Evolutionary conservation across 2,113 vertebrate genomes (phyloP), one percentile per base, ranked within the genome.

Genomic region (Zapus hudsonius): DNA sequence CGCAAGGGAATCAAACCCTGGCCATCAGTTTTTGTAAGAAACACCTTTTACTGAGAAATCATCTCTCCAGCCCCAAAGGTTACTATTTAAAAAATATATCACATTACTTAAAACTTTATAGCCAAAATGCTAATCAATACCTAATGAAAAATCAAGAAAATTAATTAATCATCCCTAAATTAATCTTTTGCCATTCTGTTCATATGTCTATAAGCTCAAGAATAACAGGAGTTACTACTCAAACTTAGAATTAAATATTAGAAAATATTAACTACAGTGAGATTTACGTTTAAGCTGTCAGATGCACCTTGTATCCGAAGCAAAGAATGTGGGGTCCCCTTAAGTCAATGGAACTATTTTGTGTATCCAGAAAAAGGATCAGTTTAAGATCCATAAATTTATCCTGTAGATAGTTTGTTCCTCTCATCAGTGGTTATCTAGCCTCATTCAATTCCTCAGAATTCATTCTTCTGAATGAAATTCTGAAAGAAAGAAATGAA

Each of bases 331-430:
- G 0, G 19, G 33, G 6, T 63, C n/a, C 0, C 3, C 22, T 87
- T 94, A 89, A n/a, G 19, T 63, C 78, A 89, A n/a, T 55, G 31
- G 27, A 92, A 13, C n/a, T 67, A 76, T n/a, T 91, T 81, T 87
- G 36, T 84, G 20, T 75, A 72, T 36, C 27, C 79, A 2, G 1
- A 89, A 75, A 19, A 82, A 95, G 27, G 64, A 42, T 52, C 8
- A 36, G 38, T 82, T 92, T 92, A 27, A n/a, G 40, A 70, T 94
- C 86, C 89, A 61, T 86, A 42, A 91, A 55, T 44, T 36, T 38
- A 7, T n/a, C 16, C 11, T 44, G 13, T 89, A n/a, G 84, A 89
- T 75, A 42, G 4, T 72, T 16, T 89, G 72, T 78, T 7, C 38
- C 22, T 61, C 27, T 87, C 36, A 57, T 38, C 88, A 13, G n/a